phyloP scores from a whole-genome alignment of 2,888 invertebrate genomes.

The Tenthredo scrophulariae region DNA sequence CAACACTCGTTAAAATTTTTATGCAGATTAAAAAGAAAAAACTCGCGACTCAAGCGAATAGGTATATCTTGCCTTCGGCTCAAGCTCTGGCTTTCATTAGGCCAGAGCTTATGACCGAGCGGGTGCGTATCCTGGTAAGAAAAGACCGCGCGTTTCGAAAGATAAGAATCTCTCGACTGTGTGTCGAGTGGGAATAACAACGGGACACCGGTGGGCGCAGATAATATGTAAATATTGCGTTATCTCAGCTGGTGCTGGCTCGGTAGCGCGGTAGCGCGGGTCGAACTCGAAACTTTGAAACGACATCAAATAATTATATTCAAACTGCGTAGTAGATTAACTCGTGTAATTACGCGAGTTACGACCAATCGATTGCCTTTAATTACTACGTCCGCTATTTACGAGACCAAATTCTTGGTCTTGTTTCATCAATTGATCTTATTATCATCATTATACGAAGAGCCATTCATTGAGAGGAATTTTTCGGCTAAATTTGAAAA shows the following conservation, averaged over 20 bases:
- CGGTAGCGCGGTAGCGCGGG: conserved; percentile 55
- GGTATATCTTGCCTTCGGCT: not conserved
- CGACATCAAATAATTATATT: conserved; percentile 72
- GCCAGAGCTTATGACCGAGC: not conserved
- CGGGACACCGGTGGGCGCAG: conserved; percentile 61
- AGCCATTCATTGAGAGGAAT: not conserved
- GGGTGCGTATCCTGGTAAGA: conserved; percentile 35
- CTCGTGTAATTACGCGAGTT: conserved; percentile 76
- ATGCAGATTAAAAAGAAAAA: not conserved
- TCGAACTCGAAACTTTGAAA: conserved; percentile 63
- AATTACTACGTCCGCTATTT: conserved; percentile 72
- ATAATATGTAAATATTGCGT: conserved; percentile 78
- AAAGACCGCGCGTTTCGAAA: conserved; percentile 25
- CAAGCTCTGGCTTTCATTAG: not conserved
- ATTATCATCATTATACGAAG: not conserved
- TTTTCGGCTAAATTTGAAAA: not conserved
- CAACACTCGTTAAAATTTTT: conserved; percentile 3
- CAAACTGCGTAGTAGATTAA: conserved; percentile 75
- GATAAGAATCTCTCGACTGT: conserved; percentile 34
- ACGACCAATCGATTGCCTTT: conserved; percentile 63
- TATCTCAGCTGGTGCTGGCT: conserved; percentile 66
- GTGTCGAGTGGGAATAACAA: conserved; percentile 48
- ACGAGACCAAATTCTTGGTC: conserved; percentile 43
- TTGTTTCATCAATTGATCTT: not conserved
- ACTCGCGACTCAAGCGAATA: not conserved